These are phyloP conservation scores for Mesaphorura yosii DNA, from an alignment of 1,140 invertebrate genomes.

Conservation along the genomic window DNA sequence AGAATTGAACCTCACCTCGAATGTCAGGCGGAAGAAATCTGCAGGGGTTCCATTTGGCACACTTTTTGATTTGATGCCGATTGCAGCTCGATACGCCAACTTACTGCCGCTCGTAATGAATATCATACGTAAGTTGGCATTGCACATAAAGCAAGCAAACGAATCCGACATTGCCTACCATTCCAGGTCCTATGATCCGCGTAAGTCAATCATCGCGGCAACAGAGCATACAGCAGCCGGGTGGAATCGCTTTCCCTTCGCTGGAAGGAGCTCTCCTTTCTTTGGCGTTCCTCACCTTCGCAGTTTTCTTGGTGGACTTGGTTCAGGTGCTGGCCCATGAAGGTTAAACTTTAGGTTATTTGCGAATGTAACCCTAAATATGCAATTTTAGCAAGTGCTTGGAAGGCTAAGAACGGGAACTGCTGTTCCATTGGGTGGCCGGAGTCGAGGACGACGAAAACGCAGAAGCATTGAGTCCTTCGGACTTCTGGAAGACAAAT, in stretches of 20 bases:
- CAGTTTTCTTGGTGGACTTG: constrained; percentile 65
- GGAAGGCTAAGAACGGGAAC: constrained; percentile 13
- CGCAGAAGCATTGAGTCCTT: not conserved
- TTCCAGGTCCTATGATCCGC: too few relatives aligned
- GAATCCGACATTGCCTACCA: too few relatives aligned
- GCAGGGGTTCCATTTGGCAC: too few relatives aligned
- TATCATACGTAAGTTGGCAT: too few relatives aligned
- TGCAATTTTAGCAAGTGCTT: constrained; percentile 17
- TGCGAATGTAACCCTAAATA: not conserved
- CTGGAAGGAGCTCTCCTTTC: constrained; percentile 63
- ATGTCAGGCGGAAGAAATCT: too few relatives aligned
- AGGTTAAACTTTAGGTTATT: not conserved
- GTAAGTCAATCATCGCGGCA: too few relatives aligned
- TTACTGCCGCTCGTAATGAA: too few relatives aligned
- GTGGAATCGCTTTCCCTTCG: constrained; percentile 58
- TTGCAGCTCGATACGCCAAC: too few relatives aligned
- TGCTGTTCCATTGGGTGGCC: constrained; percentile 1
- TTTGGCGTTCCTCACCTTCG: constrained; percentile 68
- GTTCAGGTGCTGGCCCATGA: constrained; percentile 48
- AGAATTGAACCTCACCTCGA: too few relatives aligned
- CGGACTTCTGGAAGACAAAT: not conserved
- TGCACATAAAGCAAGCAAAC: too few relatives aligned
- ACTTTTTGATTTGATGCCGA: too few relatives aligned
- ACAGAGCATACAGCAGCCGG: too few relatives aligned
- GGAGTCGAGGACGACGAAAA: constrained; percentile 10